Evolutionary conservation across 2,113 vertebrate species (phyloP), one percentile per base, ranked within the genome.

Genomic region (Myodes glareolus): DNA sequence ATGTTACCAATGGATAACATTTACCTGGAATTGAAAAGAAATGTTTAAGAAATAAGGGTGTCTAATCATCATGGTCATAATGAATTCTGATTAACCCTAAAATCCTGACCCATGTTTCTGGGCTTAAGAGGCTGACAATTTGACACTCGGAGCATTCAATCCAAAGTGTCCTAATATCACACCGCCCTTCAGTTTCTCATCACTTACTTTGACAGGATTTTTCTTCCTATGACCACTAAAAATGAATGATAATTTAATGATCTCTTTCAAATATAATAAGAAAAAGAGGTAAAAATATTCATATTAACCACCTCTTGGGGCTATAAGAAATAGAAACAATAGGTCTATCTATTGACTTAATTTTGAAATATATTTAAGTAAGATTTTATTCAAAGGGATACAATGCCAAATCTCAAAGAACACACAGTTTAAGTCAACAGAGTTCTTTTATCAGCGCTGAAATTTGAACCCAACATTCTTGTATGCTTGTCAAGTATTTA

Each of bases 81-180:
- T 86, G 70, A 88, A 33, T 95, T 92, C 96, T 80, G 76, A 86
- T 75, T 88, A 68, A 89, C 80, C 61, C 2, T 14, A 63, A 68
- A 67, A 77, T 23, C 25, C 47, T 77, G 81, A 87, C 7, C 39
- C 50, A 80, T 47, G 45, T 39, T 8, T 9, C 14, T 17, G 61
- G 5, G 8, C 0, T 7, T n/a, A 27, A 31, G 31, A 16, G n/a
- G 33, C 11, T 50, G 68, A 61, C 10, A 70, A 9, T 31, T 39
- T 75, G 87, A 94, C 70, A 52, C 5, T 47, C 73, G 39, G 10
- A 70, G 12, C 45, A 52, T 58, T 86, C 45, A 67, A 36, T 52
- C n/a, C n/a, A 73, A 61, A 68, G 39, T 77, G 65, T 55, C 29
- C 91, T 86, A 52, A 75, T 89, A 58, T 55, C 72, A 50, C 42